Evolutionary conservation across 2,888 invertebrate genomes (phyloP).

Genomic region (Ctenicera cuprea): DNA sequence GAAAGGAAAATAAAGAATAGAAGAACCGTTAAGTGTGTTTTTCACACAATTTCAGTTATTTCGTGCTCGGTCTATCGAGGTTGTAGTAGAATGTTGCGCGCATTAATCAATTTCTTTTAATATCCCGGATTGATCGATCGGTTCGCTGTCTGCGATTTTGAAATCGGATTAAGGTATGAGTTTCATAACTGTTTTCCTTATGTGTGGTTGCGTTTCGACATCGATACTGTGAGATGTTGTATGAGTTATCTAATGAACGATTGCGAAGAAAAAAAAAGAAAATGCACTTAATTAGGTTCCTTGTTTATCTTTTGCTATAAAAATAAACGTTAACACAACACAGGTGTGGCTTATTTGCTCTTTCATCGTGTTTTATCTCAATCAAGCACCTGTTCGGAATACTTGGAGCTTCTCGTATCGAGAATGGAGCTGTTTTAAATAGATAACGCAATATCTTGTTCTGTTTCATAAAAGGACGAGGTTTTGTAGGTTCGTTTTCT

Average conservation of each 20-base stretch:
- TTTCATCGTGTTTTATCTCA: slow-evolving; percentile 8
- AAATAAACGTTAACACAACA: neutral
- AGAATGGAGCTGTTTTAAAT: no score
- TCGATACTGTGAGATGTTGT: no score
- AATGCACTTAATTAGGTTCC: neutral
- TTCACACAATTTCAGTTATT: slow-evolving; percentile 24
- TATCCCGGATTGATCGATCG: slow-evolving; percentile 10
- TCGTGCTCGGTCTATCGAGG: slow-evolving; percentile 15
- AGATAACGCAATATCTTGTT: no score
- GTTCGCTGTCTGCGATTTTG: slow-evolving; percentile 3
- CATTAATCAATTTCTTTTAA: slow-evolving; percentile 26
- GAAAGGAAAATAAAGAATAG: slow-evolving; percentile 23
- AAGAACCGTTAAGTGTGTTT: slow-evolving; percentile 25
- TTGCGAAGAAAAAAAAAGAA: slow-evolving; percentile 7
- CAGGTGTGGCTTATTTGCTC: slow-evolving; percentile 24
- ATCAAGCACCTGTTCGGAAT: slow-evolving; percentile 14
- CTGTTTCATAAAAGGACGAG: no score
- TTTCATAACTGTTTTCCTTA: slow-evolving; percentile 11
- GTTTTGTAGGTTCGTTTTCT: no score
- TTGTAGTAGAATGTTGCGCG: slow-evolving; percentile 5
- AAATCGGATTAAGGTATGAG: slow-evolving; percentile 16
- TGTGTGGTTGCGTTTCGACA: no score
- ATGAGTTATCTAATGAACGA: neutral
- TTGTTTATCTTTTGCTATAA: neutral
- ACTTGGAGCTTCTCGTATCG: no score